Conservation (phyloP, 2,797 vertebrate species). For the Cetoscarus ocellatus region DNA sequence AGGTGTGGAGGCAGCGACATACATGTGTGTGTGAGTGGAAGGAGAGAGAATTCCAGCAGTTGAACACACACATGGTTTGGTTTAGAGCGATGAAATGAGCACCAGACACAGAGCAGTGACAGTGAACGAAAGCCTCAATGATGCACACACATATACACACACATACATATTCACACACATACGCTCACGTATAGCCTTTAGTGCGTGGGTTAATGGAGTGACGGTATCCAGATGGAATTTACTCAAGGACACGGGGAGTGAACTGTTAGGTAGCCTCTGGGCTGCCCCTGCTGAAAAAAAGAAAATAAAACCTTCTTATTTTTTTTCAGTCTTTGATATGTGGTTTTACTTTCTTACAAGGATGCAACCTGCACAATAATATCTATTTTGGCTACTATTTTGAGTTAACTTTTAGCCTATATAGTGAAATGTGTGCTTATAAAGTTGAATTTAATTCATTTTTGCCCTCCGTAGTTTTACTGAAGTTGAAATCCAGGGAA, state of each 20-base stretch:
- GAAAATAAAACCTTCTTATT: conserved; percentile 25
- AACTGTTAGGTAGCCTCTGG: conserved; percentile 70
- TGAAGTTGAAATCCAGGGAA: no score
- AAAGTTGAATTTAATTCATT: no score
- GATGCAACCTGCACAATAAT: conserved; percentile 4
- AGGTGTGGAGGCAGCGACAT: conserved; percentile 58
- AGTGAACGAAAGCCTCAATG: conserved; percentile 69
- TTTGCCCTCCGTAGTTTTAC: no score
- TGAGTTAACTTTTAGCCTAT: no score
- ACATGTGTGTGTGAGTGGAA: conserved; percentile 37
- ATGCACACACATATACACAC: conserved; percentile 49
- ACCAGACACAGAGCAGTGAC: conserved; percentile 78
- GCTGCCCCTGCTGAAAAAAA: conserved; percentile 45
- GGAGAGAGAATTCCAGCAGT: conserved; percentile 67
- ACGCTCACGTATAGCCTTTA: conserved; percentile 26
- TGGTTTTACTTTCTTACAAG: conserved; percentile 16
- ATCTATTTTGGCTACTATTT: not conserved
- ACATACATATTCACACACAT: conserved; percentile 12
- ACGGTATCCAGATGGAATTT: conserved; percentile 80
- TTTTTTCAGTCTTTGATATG: conserved; percentile 8
- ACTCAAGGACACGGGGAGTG: conserved; percentile 72
- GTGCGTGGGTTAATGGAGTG: conserved; percentile 74
- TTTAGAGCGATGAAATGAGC: conserved; percentile 80
- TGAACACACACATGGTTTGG: conserved; percentile 80
- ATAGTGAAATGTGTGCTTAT: no score